Conservation (phyloP, 2,888 invertebrate genomes). For the Aphidius colemani region DNA sequence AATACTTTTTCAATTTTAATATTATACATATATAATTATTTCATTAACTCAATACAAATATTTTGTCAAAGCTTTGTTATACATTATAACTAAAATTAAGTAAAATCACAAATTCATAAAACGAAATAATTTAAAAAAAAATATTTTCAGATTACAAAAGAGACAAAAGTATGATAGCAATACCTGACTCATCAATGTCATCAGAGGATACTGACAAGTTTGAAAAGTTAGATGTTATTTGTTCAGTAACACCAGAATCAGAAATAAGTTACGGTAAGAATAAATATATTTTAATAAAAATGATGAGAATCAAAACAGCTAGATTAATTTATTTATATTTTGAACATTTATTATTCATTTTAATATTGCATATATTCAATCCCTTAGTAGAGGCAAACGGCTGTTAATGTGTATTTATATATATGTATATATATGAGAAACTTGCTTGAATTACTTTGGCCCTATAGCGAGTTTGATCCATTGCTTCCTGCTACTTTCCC, state of each 20-base stretch:
- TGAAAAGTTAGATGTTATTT: slow-evolving; percentile 47
- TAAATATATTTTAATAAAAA: slow-evolving; percentile 2
- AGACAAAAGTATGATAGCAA: slow-evolving; percentile 42
- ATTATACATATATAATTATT: too few species aligned
- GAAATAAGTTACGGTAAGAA: slow-evolving; percentile 51
- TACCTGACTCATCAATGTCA: slow-evolving; percentile 52
- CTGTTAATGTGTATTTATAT: slow-evolving; percentile 13
- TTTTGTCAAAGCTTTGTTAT: too few species aligned
- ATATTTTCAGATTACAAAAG: slow-evolving; percentile 40
- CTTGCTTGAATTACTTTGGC: slow-evolving; percentile 24
- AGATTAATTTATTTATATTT: too few species aligned
- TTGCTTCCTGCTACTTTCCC: slow-evolving; percentile 55
- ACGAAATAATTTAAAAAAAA: slow-evolving; percentile 2
- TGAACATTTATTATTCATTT: slow-evolving; percentile 5
- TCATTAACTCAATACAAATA: too few species aligned
- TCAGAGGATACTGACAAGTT: slow-evolving; percentile 47
- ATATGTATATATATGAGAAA: not conserved
- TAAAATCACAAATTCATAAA: slow-evolving; percentile 7
- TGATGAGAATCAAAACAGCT: too few species aligned
- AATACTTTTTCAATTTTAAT: too few species aligned
- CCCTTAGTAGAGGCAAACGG: slow-evolving; percentile 7
- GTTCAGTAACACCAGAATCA: slow-evolving; percentile 51
- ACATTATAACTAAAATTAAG: too few species aligned
- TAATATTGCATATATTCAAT: not conserved
- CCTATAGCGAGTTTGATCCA: slow-evolving; percentile 54